Percentiles rank a stretch among this genome's conserved stretches.
Evolutionary conservation across 2,797 vertebrate genomes (phyloP).

Genomic region (Discoglossus pictus): DNA sequence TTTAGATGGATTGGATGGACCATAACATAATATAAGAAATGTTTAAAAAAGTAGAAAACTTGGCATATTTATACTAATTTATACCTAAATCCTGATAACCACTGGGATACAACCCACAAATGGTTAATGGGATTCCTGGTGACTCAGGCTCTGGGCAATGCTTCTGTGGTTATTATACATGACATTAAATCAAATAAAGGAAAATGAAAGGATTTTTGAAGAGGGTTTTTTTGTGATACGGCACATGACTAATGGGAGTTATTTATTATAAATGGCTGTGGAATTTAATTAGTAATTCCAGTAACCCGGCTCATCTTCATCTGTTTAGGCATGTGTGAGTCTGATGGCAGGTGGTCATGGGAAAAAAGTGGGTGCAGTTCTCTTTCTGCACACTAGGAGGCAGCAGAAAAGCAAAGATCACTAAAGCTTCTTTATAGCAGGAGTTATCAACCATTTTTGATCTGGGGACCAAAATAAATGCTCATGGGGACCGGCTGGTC

Average conservation of each 20-base stretch:
- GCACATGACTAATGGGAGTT: constrained; percentile 2
- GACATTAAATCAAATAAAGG: neutral
- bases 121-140: no score
- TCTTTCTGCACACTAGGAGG: neutral
- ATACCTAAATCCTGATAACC: neutral
- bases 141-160: constrained; percentile 18
- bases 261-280: constrained; percentile 11
- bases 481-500: no score
- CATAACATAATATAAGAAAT: no score
- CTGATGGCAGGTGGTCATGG: constrained; percentile 3
- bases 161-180: neutral
- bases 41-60: neutral
- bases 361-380: neutral
- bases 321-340: constrained; percentile 2
- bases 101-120: no score
- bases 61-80: neutral
- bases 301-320: constrained; percentile 14
- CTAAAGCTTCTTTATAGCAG: no score
- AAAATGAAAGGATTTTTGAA: constrained; percentile 2
- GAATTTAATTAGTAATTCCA: constrained; percentile 40
- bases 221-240: neutral
- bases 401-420: neutral
- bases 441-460: no score
- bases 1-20: no score
- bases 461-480: no score